phyloP scores from a whole-genome alignment of 2,113 vertebrate genomes.

The Phasianus colchicus region DNA sequence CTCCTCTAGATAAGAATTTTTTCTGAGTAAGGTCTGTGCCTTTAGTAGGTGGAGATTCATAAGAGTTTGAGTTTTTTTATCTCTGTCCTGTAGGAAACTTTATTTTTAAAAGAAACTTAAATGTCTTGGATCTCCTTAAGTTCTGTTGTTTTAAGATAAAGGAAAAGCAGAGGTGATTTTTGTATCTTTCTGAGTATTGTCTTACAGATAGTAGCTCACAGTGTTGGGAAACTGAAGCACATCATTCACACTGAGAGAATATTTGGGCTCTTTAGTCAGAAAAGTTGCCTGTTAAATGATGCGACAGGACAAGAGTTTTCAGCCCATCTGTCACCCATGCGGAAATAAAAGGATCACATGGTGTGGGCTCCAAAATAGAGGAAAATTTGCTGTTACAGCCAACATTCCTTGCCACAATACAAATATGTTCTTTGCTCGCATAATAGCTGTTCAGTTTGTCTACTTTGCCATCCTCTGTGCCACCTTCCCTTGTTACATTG shows the following conservation, averaged over 20 bases:
- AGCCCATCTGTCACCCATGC: constrained; percentile 27
- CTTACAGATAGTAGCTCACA: neutral
- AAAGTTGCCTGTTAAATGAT: neutral
- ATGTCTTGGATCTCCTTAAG: neutral
- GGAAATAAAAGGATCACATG: constrained; percentile 39
- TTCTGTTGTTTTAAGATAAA: neutral
- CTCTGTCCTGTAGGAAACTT: neutral
- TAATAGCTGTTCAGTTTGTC: constrained; percentile 59
- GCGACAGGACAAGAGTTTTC: neutral
- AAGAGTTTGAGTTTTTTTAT: neutral
- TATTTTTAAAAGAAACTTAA: neutral
- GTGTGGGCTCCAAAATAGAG: neutral
- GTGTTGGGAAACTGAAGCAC: accelerated
- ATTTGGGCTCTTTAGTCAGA: neutral
- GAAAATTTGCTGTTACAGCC: constrained; percentile 36
- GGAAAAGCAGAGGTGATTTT: neutral
- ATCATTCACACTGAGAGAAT: neutral
- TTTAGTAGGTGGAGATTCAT: neutral
- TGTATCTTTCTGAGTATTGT: neutral
- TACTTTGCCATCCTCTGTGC: neutral
- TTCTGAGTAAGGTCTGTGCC: neutral
- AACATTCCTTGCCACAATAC: constrained; percentile 57
- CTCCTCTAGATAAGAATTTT: neutral
- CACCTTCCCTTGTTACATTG: accelerated
- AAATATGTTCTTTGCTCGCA: constrained; percentile 56